phyloP scores from a whole-genome alignment of 2,797 vertebrate genomes.

The Tangara arthus region DNA sequence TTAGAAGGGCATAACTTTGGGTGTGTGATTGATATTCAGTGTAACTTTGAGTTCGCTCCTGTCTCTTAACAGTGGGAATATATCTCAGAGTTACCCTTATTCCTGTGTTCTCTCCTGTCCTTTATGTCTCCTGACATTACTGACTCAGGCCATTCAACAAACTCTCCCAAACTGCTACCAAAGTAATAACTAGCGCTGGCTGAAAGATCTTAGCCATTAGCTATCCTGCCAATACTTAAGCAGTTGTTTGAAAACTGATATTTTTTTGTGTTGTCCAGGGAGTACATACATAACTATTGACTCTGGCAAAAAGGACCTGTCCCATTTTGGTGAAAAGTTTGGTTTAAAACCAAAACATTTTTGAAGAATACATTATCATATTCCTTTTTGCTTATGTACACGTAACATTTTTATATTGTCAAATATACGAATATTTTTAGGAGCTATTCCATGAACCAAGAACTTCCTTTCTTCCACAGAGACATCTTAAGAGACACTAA shows the following conservation, averaged over 20 bases:
- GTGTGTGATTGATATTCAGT: neutral
- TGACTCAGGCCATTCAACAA: neutral
- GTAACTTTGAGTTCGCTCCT: neutral
- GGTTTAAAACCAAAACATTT: neutral
- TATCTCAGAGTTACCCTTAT: neutral
- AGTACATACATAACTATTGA: fast-evolving
- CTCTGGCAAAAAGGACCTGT: neutral
- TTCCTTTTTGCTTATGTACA: neutral
- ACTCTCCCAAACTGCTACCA: neutral
- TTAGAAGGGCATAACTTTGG: neutral
- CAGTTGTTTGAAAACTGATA: neutral
- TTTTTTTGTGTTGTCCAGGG: neutral
- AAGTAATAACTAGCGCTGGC: neutral
- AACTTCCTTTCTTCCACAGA: neutral
- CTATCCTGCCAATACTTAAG: neutral
- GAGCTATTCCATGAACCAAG: neutral
- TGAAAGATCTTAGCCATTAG: neutral
- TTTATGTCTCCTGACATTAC: neutral
- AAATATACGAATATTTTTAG: neutral
- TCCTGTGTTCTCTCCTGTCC: neutral
- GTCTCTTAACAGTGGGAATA: neutral
- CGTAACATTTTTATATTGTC: neutral
- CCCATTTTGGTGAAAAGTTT: neutral
- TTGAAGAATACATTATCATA: neutral
- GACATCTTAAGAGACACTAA: neutral